phyloP scores from a whole-genome alignment of 1,140 invertebrate species.

The Drosophila micromelanica region DNA sequence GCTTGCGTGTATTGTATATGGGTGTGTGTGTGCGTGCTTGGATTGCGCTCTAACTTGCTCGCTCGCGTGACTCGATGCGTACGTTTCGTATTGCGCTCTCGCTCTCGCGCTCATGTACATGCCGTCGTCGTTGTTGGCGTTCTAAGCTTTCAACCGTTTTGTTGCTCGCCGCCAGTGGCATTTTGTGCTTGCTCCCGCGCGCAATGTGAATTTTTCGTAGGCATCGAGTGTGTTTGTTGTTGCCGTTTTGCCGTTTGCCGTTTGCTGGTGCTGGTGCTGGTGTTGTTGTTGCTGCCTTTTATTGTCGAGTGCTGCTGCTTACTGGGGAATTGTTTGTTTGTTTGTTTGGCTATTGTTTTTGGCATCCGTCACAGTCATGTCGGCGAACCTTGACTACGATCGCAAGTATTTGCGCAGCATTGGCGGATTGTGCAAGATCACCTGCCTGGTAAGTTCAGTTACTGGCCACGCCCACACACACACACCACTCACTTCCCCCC shows the following conservation, averaged over 20 bases:
- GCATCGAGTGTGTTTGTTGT: slow-evolving; percentile 18
- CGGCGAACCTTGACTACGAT: slow-evolving; percentile 55
- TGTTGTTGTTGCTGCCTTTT: slow-evolving; percentile 6
- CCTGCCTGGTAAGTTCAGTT: slow-evolving; percentile 56
- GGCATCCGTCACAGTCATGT: slow-evolving; percentile 33
- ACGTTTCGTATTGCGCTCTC: slow-evolving; percentile 5
- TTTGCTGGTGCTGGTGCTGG: not conserved
- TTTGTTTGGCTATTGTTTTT: slow-evolving; percentile 4
- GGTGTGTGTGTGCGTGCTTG: not conserved
- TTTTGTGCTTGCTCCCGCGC: slow-evolving; percentile 43
- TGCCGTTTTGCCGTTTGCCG: slow-evolving; percentile 4
- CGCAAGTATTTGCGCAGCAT: slow-evolving; percentile 69
- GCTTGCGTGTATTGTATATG: not conserved
- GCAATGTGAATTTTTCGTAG: slow-evolving; percentile 29
- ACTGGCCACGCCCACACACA: slow-evolving; percentile 6
- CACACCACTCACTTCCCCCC: not conserved
- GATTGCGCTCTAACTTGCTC: not conserved
- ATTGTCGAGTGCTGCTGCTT: slow-evolving; percentile 9
- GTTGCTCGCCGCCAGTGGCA: slow-evolving; percentile 37
- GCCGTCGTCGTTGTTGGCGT: slow-evolving; percentile 20
- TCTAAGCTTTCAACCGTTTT: slow-evolving; percentile 44
- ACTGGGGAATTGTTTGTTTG: slow-evolving; percentile 6
- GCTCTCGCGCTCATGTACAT: slow-evolving; percentile 2
- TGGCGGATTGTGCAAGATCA: slow-evolving; percentile 58
- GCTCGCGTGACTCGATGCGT: not conserved